These are phyloP conservation scores for Caenorhabditis brenneri DNA, from an alignment of 1,140 invertebrate genomes.

Conservation along the genomic window DNA sequence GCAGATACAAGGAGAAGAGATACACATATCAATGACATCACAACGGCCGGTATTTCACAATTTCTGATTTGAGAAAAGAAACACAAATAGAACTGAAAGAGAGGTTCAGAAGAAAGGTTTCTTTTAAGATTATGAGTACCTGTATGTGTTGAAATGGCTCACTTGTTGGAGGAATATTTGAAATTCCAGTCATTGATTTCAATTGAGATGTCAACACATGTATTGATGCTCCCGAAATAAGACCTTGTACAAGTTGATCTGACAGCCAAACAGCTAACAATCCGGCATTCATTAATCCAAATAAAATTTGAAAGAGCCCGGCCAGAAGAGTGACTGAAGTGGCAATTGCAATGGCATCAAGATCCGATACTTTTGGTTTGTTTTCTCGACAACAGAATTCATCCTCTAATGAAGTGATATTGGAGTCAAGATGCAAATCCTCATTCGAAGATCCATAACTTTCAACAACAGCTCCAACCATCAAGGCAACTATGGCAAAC, in stretches of 20 bases:
- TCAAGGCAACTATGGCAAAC: slow-evolving; percentile 73
- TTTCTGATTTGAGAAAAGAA: slow-evolving; percentile 69
- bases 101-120: background rate
- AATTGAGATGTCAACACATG: slow-evolving; percentile 74
- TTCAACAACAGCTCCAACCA: slow-evolving; percentile 69
- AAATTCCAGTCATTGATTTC: slow-evolving; percentile 72
- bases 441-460: background rate
- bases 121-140: background rate
- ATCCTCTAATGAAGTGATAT: background rate
- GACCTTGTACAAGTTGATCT: slow-evolving; percentile 72
- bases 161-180: slow-evolving; percentile 59
- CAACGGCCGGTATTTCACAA: slow-evolving; percentile 70
- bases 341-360: slow-evolving; percentile 9
- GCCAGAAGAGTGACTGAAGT: background rate
- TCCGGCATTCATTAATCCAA: slow-evolving; percentile 72
- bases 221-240: slow-evolving; percentile 73
- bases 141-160: slow-evolving; percentile 54
- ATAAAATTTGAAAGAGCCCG: slow-evolving; percentile 68
- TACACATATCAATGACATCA: slow-evolving; percentile 70
- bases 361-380: background rate
- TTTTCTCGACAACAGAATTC: background rate
- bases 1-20: slow-evolving; percentile 70
- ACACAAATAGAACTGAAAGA: slow-evolving; percentile 71
- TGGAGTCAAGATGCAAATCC: background rate
- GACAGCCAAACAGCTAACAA: slow-evolving; percentile 73